Conservation (phyloP, 2,113 vertebrate species). For the Colinus virginianus region DNA sequence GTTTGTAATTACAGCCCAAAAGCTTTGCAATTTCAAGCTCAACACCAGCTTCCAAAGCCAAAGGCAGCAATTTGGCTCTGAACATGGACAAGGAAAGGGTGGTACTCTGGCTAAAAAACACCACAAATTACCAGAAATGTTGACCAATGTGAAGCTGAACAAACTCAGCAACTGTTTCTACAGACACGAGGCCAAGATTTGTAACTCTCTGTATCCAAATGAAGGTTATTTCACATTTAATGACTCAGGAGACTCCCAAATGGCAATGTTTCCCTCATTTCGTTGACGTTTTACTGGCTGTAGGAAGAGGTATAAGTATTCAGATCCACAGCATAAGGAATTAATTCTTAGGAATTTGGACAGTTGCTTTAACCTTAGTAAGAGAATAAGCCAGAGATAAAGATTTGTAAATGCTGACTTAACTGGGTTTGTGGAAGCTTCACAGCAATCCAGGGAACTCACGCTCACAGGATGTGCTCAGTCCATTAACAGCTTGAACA, state of each 20-base stretch:
- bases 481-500: not conserved
- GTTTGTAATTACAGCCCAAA: not conserved
- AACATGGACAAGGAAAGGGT: not conserved
- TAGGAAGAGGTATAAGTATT: not conserved
- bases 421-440: not conserved
- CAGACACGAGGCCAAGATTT: not conserved
- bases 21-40: not conserved
- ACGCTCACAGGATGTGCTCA: not conserved
- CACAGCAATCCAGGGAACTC: accelerated
- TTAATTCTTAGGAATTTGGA: not conserved
- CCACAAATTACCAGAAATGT: not conserved
- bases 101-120: not conserved
- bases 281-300: not conserved
- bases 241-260: not conserved
- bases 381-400: not conserved
- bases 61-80: not conserved
- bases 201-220: not conserved
- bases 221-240: not conserved
- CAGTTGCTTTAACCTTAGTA: not conserved
- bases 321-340: not conserved
- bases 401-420: not conserved
- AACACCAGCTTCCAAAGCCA: not conserved
- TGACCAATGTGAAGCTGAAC: not conserved
- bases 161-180: not conserved
- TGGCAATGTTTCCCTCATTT: not conserved